A percentile compares a stretch with the other conserved stretches of the same genome.
These are phyloP conservation scores for Carposina sasakii DNA, from an alignment of 1,140 invertebrate genomes.

Conservation along the genomic window DNA sequence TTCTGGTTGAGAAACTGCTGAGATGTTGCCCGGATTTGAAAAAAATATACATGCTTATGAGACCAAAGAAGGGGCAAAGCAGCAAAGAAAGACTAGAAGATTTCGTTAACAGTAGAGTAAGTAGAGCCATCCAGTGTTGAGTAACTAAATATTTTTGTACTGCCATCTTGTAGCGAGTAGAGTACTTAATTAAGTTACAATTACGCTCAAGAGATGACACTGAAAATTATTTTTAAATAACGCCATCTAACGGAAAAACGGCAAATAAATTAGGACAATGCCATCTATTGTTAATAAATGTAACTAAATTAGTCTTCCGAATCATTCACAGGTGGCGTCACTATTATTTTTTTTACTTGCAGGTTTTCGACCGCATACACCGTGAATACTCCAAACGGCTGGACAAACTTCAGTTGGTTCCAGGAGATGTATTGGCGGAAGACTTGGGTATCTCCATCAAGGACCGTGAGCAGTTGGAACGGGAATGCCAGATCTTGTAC, in stretches of 20 bases:
- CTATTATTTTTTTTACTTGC: slow-evolving; percentile 20
- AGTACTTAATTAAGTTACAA: too few relatives aligned
- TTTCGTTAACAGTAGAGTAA: slow-evolving; percentile 74
- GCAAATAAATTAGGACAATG: too few relatives aligned
- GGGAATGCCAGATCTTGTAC: slow-evolving; percentile 86
- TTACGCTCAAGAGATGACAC: too few relatives aligned
- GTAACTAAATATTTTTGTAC: too few relatives aligned
- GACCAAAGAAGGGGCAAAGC: slow-evolving; percentile 84
- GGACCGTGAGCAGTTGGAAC: slow-evolving; percentile 73
- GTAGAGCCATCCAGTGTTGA: too few relatives aligned
- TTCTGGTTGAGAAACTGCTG: slow-evolving; percentile 90
- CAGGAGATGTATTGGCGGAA: slow-evolving; percentile 88
- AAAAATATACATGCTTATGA: slow-evolving; percentile 85
- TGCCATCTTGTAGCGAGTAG: too few relatives aligned
- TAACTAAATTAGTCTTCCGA: too few relatives aligned
- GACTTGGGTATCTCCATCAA: slow-evolving; percentile 81
- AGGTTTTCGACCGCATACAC: slow-evolving; percentile 82
- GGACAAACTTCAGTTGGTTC: slow-evolving; percentile 83
- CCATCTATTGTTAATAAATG: too few relatives aligned
- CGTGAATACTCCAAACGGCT: slow-evolving; percentile 75
- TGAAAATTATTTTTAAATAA: too few relatives aligned
- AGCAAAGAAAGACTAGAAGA: slow-evolving; percentile 78
- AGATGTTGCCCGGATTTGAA: slow-evolving; percentile 80
- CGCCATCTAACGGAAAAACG: too few relatives aligned
- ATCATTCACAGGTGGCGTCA: neutral